Base-by-base conservation (phyloP, 2,113 vertebrate species). In the Syrrhaptes paradoxus region DNA sequence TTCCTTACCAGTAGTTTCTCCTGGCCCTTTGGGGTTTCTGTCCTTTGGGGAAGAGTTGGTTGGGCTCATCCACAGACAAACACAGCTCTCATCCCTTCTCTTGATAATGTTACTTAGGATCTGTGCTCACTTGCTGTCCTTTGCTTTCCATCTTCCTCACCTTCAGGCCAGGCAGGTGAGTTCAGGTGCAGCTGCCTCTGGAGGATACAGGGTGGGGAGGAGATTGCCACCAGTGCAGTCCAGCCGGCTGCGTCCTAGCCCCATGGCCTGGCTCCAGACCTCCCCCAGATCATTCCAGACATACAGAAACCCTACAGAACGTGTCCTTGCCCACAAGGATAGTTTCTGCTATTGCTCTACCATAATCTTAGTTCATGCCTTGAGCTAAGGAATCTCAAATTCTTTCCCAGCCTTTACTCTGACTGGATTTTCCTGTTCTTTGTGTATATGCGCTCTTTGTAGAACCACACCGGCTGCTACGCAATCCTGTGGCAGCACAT, bases 311-410 rank as follows among this genome's bases (percentile, higher is more conserved):
- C 9, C 63, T 48, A 31, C 0, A 4, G 58, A 80, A 83, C 0
- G 0, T 36, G 68, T 36, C 51, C 65, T 93, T 77, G 76, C 89
- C 89, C 89, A 87, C 6, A 87, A 91, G 87, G 76, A 81, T 67
- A 48, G 46, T 85, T 96, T 89, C 55, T 84, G 2, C 26, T 81
- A 46, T 19, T 89, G 61, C 36, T 91, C 18, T 88, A 29, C 81
- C 54, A 43, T 88, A 90, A 88, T 73, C 63, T 86, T 63, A 21
- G 6, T 51, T 92, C 87, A 51, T 89, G 91, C 89, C 87, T 66
- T 93, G 43, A 95, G 91, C 93, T 95, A 96, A 93, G 84, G 54
- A 95, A 94, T 89, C 70, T 75, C 32, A 43, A 41, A 51, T 87
- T 66, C 67, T 78, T 96, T 81, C 84, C 65, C 77, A 95, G 0